Evolutionary conservation across 2,888 invertebrate genomes (phyloP), one percentile per base, ranked within the genome.

Genomic region (Torymus texanus): DNA sequence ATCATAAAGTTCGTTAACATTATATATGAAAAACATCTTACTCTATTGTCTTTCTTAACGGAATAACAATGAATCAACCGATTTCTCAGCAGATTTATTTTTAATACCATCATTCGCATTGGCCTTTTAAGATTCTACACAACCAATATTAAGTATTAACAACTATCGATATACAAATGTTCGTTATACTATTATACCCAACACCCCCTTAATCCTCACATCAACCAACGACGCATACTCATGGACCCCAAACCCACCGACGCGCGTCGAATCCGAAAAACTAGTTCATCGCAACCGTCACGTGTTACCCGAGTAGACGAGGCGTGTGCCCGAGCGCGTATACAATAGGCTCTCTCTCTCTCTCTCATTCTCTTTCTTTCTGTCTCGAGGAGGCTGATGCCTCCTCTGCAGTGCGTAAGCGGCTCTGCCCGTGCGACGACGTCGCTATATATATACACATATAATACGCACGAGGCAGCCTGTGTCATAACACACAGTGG

Each of bases 261-360:
- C 59, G 21, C 13, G 3, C 14, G 21, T 12, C 56, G 51, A 61
- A 56, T 51, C 16, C 16, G 66, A 67, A 68, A 41, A 41, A 75
- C 16, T 75, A 75, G 75, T 75, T 53, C 75, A 75, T 24, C 75
- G 55, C 61, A 75, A 75, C 75, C 67, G 67, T 61, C 59, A 41
- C 75, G 61, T 66, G 66, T 51, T 75, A 62, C 53, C 72, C 72
- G 62, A 72, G 41, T 41, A 41, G 41, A 5, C 41, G 41, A 41
- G 41, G 41, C 41, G 41, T 41, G 41, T 41, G 41, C 41, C 8
- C 13, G 13, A 29, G 12, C 29, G 56, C 65, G 21, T 29, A 29
- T 41, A 68, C 67, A 75, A 75, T 61, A 50, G 67, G 16, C 55
- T 12, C n/a, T n/a, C 50, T 50, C 72, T 62, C 51, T 61, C 2